Evolutionary conservation across 2,113 vertebrate species (phyloP).

Genomic region (Arenaria interpres): DNA sequence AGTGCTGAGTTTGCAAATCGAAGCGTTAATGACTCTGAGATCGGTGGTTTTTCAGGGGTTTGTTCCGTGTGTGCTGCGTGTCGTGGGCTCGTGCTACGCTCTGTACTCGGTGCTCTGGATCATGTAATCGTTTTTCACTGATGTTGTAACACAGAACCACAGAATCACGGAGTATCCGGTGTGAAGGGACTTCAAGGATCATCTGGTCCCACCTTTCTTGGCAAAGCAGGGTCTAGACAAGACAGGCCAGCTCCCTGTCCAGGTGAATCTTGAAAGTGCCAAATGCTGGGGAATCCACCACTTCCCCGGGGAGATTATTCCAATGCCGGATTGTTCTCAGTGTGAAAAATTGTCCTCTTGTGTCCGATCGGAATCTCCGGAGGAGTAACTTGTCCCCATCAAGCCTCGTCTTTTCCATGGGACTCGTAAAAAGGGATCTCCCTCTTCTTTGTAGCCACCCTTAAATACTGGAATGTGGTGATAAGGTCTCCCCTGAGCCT

Average conservation of each 20-base stretch:
- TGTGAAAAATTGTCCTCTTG: background rate
- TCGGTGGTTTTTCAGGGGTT: background rate
- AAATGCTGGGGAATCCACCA: background rate
- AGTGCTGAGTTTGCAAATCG: background rate
- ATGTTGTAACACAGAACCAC: background rate
- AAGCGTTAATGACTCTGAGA: background rate
- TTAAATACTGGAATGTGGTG: background rate
- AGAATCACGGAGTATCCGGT: background rate
- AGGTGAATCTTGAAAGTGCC: background rate
- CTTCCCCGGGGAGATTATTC: background rate
- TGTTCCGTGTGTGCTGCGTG: background rate
- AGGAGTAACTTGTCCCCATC: background rate
- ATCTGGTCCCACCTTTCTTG: background rate
- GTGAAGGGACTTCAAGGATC: background rate
- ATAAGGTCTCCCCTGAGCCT: background rate
- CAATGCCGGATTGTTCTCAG: background rate
- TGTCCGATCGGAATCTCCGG: background rate
- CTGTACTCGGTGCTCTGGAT: accelerated
- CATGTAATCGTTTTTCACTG: no score
- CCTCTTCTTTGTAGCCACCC: background rate
- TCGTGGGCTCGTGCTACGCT: accelerated
- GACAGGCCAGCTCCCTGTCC: background rate
- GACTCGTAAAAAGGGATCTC: background rate
- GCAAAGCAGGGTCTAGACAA: background rate
- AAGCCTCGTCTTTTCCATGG: background rate